Conservation (phyloP, 2,797 vertebrate genomes). For the Odontamblyopus rebecca region DNA sequence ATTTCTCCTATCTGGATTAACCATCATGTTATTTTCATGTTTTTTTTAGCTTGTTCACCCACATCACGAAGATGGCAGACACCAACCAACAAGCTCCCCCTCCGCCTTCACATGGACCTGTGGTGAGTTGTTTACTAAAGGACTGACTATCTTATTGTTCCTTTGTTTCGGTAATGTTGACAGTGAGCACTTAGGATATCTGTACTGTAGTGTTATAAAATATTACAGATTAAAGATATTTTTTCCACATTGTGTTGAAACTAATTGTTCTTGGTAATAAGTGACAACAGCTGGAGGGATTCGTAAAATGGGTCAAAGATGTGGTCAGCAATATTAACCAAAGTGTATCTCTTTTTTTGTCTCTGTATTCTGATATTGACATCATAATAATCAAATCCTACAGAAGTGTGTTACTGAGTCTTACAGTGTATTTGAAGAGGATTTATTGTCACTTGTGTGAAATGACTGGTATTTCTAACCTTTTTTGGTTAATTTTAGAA, state of each 20-base stretch:
- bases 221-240: background rate
- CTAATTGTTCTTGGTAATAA: background rate
- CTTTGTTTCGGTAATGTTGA: background rate
- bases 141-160: background rate
- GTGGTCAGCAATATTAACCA: too few relatives aligned
- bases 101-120: slow-evolving; percentile 69
- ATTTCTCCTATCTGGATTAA: background rate
- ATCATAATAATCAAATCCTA: too few relatives aligned
- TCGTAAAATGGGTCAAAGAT: background rate
- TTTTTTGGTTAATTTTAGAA: too few relatives aligned
- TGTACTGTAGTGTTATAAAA: background rate
- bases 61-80: slow-evolving; percentile 76
- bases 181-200: background rate
- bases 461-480: too few relatives aligned
- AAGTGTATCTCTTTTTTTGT: too few relatives aligned
- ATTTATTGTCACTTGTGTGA: too few relatives aligned
- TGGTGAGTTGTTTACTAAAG: slow-evolving; percentile 59
- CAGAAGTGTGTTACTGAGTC: too few relatives aligned
- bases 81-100: slow-evolving; percentile 66
- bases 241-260: background rate
- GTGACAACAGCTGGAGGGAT: too few relatives aligned
- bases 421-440: too few relatives aligned
- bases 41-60: slow-evolving; percentile 26
- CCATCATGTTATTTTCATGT: background rate
- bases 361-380: too few relatives aligned